Conservation (phyloP, 2,888 invertebrate species). For the Rhamphomyia laevipes region DNA sequence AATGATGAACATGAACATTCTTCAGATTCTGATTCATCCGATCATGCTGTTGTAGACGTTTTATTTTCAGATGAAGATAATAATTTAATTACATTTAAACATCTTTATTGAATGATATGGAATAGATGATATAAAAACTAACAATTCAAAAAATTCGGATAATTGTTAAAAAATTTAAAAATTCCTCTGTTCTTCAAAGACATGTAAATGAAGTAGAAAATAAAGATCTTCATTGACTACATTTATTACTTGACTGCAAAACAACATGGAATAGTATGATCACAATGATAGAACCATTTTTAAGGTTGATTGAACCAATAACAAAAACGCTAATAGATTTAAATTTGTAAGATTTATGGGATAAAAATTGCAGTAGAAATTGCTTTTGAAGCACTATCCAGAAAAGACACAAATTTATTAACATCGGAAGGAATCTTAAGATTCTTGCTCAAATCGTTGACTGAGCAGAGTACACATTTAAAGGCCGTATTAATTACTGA, state of each 20-base stretch:
- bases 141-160: background rate
- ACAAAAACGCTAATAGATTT: slow-evolving; percentile 1
- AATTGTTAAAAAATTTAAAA: background rate
- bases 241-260: slow-evolving; percentile 1
- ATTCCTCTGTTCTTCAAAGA: background rate
- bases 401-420: slow-evolving; percentile 1
- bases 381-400: background rate
- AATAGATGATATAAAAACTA: background rate
- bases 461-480: background rate
- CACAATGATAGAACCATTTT: slow-evolving; percentile 2
- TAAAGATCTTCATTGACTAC: background rate
- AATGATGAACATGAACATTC: background rate
- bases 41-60: background rate
- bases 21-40: background rate
- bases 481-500: background rate
- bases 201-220: background rate
- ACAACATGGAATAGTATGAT: slow-evolving; percentile 1
- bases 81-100: background rate
- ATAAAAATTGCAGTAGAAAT: background rate
- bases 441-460: background rate
- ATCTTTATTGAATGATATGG: background rate
- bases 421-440: slow-evolving; percentile 1
- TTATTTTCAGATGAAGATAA: background rate
- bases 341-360: slow-evolving; percentile 2
- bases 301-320: slow-evolving; percentile 2